Percentiles rank a stretch among this genome's conserved stretches.
Conservation (phyloP, 37 sponge, comb jelly and placozoan species). For the Agelas oroides region DNA sequence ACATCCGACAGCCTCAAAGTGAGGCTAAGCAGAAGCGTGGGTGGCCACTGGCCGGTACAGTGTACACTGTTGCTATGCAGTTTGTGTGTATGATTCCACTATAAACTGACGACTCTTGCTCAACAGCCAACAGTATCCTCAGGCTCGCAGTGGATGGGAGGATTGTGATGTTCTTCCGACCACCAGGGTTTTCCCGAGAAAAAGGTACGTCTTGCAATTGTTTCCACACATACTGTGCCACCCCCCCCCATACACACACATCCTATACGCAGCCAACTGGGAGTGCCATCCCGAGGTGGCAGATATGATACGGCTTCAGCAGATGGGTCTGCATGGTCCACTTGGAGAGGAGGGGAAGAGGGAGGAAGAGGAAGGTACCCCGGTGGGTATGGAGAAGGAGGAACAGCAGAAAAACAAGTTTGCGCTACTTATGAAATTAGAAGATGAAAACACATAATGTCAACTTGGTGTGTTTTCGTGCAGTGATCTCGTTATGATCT, state of each 20-base stretch:
- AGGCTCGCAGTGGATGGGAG: constrained; percentile 93
- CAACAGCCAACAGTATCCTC: constrained; percentile 91
- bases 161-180: constrained; percentile 81
- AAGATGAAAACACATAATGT: not conserved
- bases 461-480: not conserved
- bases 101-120: too few species aligned
- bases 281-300: constrained; percentile 69
- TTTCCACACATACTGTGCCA: too few species aligned
- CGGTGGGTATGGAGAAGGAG: not conserved
- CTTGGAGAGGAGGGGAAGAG: not conserved
- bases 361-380: constrained; percentile 17
- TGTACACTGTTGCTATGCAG: too few species aligned
- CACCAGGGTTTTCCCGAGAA: constrained; percentile 76
- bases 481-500: too few species aligned
- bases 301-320: constrained; percentile 68
- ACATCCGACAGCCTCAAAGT: too few species aligned
- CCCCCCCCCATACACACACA: not conserved
- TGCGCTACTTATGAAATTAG: not conserved
- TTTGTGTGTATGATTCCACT: too few species aligned
- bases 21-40: too few species aligned
- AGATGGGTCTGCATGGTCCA: constrained; percentile 19
- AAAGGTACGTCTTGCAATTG: constrained; percentile 49
- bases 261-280: constrained; percentile 40
- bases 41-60: too few species aligned
- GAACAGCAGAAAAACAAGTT: not conserved